Conservation (phyloP, 2,888 invertebrate genomes). For the Agonopterix subpropinquella region DNA sequence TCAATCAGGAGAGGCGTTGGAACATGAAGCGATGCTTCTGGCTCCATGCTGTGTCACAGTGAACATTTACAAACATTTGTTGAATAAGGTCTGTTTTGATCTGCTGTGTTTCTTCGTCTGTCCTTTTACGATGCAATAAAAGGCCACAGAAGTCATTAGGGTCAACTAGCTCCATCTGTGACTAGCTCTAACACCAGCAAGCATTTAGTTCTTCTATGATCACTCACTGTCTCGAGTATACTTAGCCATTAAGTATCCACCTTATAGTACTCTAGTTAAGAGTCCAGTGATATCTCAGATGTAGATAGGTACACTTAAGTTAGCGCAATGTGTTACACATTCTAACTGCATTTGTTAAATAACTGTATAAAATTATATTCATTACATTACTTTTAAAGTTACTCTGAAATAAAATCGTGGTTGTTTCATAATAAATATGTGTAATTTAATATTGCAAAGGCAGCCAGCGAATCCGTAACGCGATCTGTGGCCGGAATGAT, state of each 20-base stretch:
- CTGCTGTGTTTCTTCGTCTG: too few species aligned
- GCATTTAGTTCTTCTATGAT: conserved; percentile 5
- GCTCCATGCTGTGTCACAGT: too few species aligned
- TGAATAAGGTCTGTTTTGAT: too few species aligned
- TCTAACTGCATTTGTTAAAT: background rate
- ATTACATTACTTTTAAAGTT: background rate
- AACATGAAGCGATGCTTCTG: too few species aligned
- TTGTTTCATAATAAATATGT: conserved; percentile 13
- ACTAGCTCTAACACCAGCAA: conserved; percentile 26
- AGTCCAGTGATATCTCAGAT: background rate
- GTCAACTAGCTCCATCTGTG: conserved; percentile 52
- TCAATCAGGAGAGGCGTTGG: too few species aligned
- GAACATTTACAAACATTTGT: too few species aligned
- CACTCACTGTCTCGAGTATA: conserved; percentile 1
- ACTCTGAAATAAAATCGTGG: conserved; percentile 1
- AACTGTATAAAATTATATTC: background rate
- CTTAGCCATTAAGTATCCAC: background rate
- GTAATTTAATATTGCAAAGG: conserved; percentile 23
- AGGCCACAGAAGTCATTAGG: conserved; percentile 60
- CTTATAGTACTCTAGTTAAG: too few species aligned
- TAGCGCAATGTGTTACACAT: background rate
- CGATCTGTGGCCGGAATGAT: conserved; percentile 12
- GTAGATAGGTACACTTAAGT: background rate
- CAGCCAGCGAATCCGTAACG: conserved; percentile 18
- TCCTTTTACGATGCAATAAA: conserved; percentile 21